Evolutionary conservation across 1,140 invertebrate genomes (phyloP).

Genomic region (Spodoptera frugiperda): DNA sequence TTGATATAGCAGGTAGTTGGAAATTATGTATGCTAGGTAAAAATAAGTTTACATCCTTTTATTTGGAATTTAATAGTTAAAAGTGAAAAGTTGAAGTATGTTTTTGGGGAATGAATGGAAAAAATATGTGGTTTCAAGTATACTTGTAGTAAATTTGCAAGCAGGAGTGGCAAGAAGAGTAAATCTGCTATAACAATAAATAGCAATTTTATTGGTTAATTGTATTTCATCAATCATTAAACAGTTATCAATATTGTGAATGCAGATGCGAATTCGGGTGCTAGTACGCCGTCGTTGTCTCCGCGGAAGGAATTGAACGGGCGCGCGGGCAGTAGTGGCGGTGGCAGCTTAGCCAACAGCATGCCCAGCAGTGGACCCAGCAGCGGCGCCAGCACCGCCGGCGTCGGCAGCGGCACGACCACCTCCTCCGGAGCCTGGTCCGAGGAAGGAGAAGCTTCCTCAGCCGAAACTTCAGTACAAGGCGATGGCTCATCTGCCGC

Average conservation of each 20-base stretch:
- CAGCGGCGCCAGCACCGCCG: conserved; percentile 81
- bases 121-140: no score
- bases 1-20: no score
- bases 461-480: conserved; percentile 87
- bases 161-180: no score
- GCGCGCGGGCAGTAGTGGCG: conserved; percentile 79
- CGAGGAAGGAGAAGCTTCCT: conserved; percentile 89
- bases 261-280: conserved; percentile 80
- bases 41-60: no score
- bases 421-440: conserved; percentile 89
- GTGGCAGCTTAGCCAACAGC: conserved; percentile 1
- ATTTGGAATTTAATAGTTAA: no score
- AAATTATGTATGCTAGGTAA: no score
- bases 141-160: no score
- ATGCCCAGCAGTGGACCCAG: conserved; percentile 23
- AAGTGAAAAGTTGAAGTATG: no score
- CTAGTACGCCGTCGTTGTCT: conserved; percentile 86
- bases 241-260: not conserved
- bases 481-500: conserved; percentile 90
- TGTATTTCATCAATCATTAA: no score
- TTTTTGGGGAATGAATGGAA: no score
- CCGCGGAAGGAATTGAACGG: conserved; percentile 88
- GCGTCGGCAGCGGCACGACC: conserved; percentile 79
- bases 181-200: no score
- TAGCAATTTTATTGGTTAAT: no score